Evolutionary conservation across 2,797 vertebrate genomes (phyloP), one percentile per base, ranked within the genome.

Genomic region (Propithecus perrieri): DNA sequence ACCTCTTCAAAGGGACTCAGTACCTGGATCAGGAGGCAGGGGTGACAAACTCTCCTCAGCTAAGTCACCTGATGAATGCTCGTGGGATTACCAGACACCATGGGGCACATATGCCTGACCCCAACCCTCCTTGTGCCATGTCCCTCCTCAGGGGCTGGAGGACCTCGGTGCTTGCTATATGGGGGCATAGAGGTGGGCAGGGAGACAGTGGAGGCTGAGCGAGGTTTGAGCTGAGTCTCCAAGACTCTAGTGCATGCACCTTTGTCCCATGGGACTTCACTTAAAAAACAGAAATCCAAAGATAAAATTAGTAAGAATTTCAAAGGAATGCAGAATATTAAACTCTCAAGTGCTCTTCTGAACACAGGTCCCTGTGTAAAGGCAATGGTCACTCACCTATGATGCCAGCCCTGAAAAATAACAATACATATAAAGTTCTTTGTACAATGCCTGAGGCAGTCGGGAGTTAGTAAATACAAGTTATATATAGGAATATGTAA

Each of bases 241-340:
- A 6, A 85, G 88, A 79, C 46, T 33, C 38, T 72, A 33, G 20
- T 4, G 5, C 12, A 41, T 48, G 38, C 11, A 65, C 33, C 33
- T 83, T 87, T 83, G 13, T 76, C 81, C 33, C 53, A 48, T 1
- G 43, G 33, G 35, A 71, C 0, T 41, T 91, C 4, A 75, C 17
- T 75, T 61, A 80, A 63, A 75, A 91, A 89, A 83, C 30, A 22
- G 53, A 93, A n/a, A 46, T 61, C 87, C 33, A 88, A 75, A 89
- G 18, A 63, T 46, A 50, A 78, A 84, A 85, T 65, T 79, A 85
- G 41, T 46, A 84, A 87, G 4, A 59, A 80, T 63, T 63, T 93
- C 85, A 89, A 78, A 74, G 1, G 12, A 74, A 90, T 46, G 2
- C 12, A 72, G 28, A 61, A 28, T 20, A 38, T 63, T 79, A 84